A percentile compares a stretch with the other conserved stretches of the same genome.
Evolutionary conservation across 2,888 invertebrate genomes (phyloP).

Genomic region (Lasioglossum lativentre): DNA sequence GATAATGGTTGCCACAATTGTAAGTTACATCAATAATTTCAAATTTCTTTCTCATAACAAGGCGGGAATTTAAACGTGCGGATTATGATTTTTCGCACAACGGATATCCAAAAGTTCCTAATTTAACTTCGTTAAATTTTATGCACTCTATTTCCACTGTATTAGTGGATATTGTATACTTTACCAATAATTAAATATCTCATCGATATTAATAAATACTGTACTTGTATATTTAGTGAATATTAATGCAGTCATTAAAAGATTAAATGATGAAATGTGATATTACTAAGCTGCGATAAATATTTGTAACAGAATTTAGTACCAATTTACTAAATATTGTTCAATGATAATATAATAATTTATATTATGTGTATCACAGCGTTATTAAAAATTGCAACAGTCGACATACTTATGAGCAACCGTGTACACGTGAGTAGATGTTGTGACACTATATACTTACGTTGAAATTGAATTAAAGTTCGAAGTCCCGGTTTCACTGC

Average conservation of each 20-base stretch:
- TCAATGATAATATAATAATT: background rate
- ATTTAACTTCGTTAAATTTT: background rate
- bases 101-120: too few relatives aligned
- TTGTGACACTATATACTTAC: background rate
- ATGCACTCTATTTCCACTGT: background rate
- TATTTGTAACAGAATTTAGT: too few relatives aligned
- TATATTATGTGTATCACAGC: background rate
- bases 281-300: background rate
- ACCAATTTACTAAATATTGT: background rate
- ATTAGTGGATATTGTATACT: too few relatives aligned
- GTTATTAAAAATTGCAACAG: background rate
- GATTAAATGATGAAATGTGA: background rate
- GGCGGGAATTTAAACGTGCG: background rate
- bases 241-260: background rate
- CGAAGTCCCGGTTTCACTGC: constrained; percentile 17
- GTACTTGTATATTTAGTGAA: background rate
- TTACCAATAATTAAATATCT: too few relatives aligned
- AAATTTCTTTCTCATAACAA: background rate
- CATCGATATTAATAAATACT: background rate
- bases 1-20: constrained; percentile 39
- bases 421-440: background rate
- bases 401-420: background rate
- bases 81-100: too few relatives aligned
- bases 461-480: constrained; percentile 36
- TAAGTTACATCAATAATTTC: constrained; percentile 39